Evolutionary conservation across 2,113 vertebrate species (phyloP).

Genomic region (Balaeniceps rex): DNA sequence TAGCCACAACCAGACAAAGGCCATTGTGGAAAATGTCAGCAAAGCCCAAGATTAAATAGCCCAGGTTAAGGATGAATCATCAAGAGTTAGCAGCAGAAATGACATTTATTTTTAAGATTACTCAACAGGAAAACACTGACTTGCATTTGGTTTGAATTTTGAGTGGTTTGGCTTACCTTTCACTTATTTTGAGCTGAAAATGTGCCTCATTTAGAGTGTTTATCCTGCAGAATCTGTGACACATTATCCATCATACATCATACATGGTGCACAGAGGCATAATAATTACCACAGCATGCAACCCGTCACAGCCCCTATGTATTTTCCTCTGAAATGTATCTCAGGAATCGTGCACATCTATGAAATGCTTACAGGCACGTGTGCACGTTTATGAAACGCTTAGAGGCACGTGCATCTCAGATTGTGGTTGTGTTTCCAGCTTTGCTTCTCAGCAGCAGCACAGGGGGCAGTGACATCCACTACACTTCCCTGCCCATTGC

Average conservation of each 20-base stretch:
- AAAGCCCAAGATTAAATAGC: neutral
- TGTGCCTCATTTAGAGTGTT: neutral
- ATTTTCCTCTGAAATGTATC: neutral
- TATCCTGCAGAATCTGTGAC: neutral
- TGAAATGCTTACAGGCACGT: neutral
- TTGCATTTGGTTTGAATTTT: conserved; percentile 1
- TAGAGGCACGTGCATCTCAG: neutral
- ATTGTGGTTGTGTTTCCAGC: neutral
- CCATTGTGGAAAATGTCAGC: neutral
- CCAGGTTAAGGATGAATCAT: neutral
- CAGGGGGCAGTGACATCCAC: neutral
- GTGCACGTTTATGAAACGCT: neutral
- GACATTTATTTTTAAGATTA: neutral
- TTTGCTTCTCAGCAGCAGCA: neutral
- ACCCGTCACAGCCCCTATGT: neutral
- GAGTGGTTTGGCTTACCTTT: neutral
- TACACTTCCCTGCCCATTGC: neutral
- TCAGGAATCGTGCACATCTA: neutral
- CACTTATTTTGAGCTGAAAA: neutral
- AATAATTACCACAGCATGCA: neutral
- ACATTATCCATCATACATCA: neutral
- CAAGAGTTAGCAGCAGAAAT: neutral
- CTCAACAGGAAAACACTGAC: neutral
- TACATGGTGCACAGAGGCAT: neutral
- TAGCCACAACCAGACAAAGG: neutral